These are phyloP conservation scores for Serrognathus titanus DNA, from an alignment of 2,888 invertebrate genomes.

Conservation along the genomic window DNA sequence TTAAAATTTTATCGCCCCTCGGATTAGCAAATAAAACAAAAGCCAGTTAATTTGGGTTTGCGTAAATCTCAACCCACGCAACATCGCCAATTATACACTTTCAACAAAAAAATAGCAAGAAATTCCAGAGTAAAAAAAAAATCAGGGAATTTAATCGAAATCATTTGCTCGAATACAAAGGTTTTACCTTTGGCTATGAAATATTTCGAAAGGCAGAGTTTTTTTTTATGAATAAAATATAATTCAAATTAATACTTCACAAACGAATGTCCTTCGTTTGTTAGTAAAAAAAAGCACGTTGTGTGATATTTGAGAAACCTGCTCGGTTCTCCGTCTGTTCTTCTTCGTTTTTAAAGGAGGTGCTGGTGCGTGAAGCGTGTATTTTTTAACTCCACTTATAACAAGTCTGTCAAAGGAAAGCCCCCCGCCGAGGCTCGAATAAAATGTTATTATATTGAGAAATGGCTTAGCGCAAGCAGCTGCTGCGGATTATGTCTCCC, in stretches of 20 bases:
- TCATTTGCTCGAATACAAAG: too few species aligned
- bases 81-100: too few species aligned
- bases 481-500: conserved; percentile 16
- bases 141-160: too few species aligned
- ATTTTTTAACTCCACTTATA: conserved; percentile 37
- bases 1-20: too few species aligned
- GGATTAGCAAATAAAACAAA: too few species aligned
- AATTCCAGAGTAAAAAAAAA: too few species aligned
- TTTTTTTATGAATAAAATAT: too few species aligned
- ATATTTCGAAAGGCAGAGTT: too few species aligned
- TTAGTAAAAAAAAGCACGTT: conserved; percentile 16
- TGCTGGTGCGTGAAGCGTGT: conserved; percentile 40
- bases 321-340: conserved; percentile 34
- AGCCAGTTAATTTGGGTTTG: too few species aligned
- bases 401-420: conserved; percentile 16
- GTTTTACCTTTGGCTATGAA: too few species aligned
- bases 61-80: too few species aligned
- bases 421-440: conserved; percentile 16
- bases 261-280: neutral
- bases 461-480: conserved; percentile 18
- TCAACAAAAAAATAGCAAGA: too few species aligned
- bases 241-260: neutral
- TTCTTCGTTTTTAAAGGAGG: conserved; percentile 28
- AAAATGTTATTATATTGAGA: conserved; percentile 21
- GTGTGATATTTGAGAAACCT: conserved; percentile 36